Base-by-base conservation (phyloP, 2,888 invertebrate species). In the Deilephila porcellus region DNA sequence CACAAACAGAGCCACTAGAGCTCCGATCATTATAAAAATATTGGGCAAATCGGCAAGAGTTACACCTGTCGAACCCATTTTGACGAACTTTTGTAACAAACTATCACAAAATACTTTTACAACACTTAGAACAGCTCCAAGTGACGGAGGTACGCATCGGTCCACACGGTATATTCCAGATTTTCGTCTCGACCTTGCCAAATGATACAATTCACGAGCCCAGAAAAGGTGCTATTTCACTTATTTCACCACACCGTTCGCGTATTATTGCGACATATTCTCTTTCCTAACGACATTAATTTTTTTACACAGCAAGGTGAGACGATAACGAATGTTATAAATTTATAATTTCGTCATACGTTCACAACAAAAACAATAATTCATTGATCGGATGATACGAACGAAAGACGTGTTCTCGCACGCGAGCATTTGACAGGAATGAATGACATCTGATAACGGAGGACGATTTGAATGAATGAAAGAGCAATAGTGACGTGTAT, bases 1-100 rank as follows among this genome's bases (percentile, higher is more conserved):
- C 77, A 96, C 96, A 91, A 97, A 97, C 85, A 97, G 96, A 88
- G 97, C 97, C 85, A 97, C 95, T 75, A 97, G 92, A 77, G 97
- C 96, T 71, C 96, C 96, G 80, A 97, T 95, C 90, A 97, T 97
- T 82, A 97, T 97, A 91, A 97, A 96, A 89, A 97, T 96, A 92
- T 97, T 97, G 83, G 97, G 96, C 91, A 97, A 94, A 90, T 97
- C 97, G 77, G 96, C 96, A 87, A 97, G 95, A 78, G 97, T 97
- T 81, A 97, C 94, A 64, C 91, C 93, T 1, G 90, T 87, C n/a
- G 93, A 88, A 77, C 94, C 94, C 94, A 94, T 94, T 79, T 80
- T 88, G 76, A 78, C 71, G 75, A 64, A 76, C 75, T 59, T 73
- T 60, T 72, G 74, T 75, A 74, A 67, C 67, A 74, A 80, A 82